Evolutionary conservation across 2,797 vertebrate species (phyloP).

Genomic region (Sorex maritimensis): DNA sequence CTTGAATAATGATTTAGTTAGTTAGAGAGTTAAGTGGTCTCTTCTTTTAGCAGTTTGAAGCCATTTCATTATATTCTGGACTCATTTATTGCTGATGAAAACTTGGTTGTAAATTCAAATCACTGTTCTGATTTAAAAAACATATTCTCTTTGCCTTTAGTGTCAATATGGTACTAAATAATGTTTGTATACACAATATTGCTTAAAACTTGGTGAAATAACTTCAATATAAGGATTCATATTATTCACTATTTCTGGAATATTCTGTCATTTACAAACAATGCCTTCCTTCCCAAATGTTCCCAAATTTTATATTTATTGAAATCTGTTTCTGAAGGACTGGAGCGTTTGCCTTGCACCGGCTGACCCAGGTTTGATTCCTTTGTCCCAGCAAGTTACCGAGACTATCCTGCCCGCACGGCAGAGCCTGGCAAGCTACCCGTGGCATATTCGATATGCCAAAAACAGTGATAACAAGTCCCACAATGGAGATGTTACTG

Average conservation of each 20-base stretch:
- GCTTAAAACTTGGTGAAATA: constrained; percentile 12
- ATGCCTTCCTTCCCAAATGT: neutral
- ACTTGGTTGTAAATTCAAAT: constrained; percentile 39
- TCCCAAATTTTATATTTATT: constrained; percentile 46
- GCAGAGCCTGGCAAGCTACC: no score
- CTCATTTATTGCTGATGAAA: constrained; percentile 15
- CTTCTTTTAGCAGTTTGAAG: constrained; percentile 24
- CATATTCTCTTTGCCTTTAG: neutral
- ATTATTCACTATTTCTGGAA: constrained; percentile 42
- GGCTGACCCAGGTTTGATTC: no score
- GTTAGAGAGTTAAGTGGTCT: constrained; percentile 30
- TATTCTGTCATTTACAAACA: constrained; percentile 56
- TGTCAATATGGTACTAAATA: neutral
- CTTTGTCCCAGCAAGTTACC: no score
- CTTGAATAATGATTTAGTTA: constrained; percentile 5
- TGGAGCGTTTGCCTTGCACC: no score
- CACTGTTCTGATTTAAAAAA: constrained; percentile 30
- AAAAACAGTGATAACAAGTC: no score
- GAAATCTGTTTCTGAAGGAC: neutral
- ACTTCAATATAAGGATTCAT: constrained; percentile 19
- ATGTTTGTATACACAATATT: constrained; percentile 43
- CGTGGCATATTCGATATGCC: no score
- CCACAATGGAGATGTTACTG: no score
- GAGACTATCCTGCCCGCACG: no score
- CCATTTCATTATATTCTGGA: constrained; percentile 19